These are phyloP conservation scores for Pristiophorus japonicus DNA, from an alignment of 2,113 vertebrate species.

Conservation along the genomic window DNA sequence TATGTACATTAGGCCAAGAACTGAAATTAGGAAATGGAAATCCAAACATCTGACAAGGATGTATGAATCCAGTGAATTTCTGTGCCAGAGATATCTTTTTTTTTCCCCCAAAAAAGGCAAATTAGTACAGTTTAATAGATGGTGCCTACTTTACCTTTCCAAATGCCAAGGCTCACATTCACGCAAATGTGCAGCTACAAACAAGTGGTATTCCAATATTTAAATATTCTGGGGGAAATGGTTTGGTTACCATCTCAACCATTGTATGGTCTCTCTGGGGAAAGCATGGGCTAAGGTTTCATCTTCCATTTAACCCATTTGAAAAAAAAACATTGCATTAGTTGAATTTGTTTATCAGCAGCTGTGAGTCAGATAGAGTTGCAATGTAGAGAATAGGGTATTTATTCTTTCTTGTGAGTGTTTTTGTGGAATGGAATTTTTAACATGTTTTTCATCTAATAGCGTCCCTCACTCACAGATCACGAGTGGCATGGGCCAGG, in stretches of 20 bases:
- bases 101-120: conserved; percentile 14
- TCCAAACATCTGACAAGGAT: conserved; percentile 34
- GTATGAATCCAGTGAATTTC: conserved; percentile 20
- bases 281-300: neutral
- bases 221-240: neutral
- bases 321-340: neutral
- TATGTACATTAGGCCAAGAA: conserved; percentile 34
- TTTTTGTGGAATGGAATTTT: neutral
- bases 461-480: neutral
- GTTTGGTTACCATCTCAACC: neutral
- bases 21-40: conserved; percentile 38
- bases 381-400: neutral
- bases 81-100: neutral
- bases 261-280: neutral
- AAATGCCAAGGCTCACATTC: neutral
- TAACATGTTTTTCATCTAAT: neutral
- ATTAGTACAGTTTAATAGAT: neutral
- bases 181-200: neutral
- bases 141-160: neutral
- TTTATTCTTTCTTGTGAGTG: neutral
- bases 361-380: neutral
- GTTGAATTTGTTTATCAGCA: neutral
- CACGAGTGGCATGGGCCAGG: neutral
- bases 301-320: neutral
- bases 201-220: neutral